Percentiles rank a stretch among this genome's conserved stretches.
Conservation (phyloP, 2,113 vertebrate genomes). For the Oenanthe oenanthe region DNA sequence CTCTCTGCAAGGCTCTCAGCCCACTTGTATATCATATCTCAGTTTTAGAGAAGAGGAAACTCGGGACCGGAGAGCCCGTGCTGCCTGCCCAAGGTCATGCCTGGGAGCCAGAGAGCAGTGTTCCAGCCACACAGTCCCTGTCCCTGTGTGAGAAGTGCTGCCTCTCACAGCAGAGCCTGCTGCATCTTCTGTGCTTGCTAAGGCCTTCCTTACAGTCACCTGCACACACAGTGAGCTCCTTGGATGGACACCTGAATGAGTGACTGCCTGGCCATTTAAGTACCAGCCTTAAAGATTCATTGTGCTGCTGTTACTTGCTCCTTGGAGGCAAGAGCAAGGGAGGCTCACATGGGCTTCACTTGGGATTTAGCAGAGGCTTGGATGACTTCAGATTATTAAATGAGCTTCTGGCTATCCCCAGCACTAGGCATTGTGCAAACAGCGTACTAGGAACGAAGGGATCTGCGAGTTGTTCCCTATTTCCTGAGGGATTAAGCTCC, state of each 20-base stretch:
- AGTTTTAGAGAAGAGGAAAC: constrained; percentile 28
- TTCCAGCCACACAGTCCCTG: neutral
- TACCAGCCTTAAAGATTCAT: neutral
- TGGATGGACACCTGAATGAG: neutral
- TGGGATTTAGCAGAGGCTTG: neutral
- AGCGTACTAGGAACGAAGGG: fast-evolving
- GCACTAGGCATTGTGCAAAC: neutral
- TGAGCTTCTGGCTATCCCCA: neutral
- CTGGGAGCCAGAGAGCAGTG: neutral
- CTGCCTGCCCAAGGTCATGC: constrained; percentile 12
- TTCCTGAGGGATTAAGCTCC: neutral
- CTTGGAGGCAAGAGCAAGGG: neutral
- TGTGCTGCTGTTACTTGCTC: neutral
- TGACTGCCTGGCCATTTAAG: neutral
- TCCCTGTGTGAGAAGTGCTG: neutral
- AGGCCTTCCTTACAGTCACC: neutral
- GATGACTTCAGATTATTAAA: neutral
- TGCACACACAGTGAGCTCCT: neutral
- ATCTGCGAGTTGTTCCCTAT: neutral
- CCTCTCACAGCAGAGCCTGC: neutral
- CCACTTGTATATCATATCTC: constrained; percentile 31
- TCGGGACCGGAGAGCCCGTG: neutral
- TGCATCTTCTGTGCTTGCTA: neutral
- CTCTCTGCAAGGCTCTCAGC: constrained; percentile 44
- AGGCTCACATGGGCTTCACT: neutral